phyloP scores from a whole-genome alignment of 2,113 vertebrate species.

The Bungarus multicinctus region DNA sequence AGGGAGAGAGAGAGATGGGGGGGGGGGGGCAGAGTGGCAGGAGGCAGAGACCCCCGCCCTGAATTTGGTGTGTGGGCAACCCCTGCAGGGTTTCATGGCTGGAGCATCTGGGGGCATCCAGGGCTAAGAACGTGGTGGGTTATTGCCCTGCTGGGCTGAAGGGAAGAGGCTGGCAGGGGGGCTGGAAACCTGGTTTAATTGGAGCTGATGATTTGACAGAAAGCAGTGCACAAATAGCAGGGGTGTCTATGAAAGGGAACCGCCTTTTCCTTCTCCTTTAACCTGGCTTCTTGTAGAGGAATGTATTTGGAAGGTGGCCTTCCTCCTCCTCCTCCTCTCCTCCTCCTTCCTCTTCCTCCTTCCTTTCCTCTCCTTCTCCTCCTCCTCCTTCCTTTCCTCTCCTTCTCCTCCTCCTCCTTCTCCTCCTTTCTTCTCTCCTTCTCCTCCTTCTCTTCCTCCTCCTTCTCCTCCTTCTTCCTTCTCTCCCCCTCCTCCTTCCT shows the following conservation, averaged over 20 bases:
- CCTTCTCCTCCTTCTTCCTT: too few species aligned
- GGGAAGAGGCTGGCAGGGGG: background rate
- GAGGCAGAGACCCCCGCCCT: background rate
- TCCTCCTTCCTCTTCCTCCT: too few species aligned
- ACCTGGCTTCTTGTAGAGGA: background rate
- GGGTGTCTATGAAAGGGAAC: background rate
- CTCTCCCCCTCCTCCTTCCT: too few species aligned
- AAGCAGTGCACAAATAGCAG: background rate
- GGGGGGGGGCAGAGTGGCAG: background rate
- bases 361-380: too few species aligned
- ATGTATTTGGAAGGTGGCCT: background rate
- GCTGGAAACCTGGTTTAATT: background rate
- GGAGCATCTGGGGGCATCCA: rapidly evolving
- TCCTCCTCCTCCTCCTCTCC: too few species aligned
- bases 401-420: background rate
- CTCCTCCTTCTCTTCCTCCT: too few species aligned
- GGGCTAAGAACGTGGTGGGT: background rate
- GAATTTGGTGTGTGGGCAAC: rapidly evolving
- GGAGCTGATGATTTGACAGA: background rate
- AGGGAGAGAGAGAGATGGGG: background rate
- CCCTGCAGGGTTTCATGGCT: background rate
- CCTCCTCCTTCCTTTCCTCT: background rate
- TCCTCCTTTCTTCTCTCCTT: too few species aligned
- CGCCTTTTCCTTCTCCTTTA: background rate
- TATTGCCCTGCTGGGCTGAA: background rate